Conservation (phyloP, 2,888 invertebrate genomes). For the Sinopyrophorus schimmeli region DNA sequence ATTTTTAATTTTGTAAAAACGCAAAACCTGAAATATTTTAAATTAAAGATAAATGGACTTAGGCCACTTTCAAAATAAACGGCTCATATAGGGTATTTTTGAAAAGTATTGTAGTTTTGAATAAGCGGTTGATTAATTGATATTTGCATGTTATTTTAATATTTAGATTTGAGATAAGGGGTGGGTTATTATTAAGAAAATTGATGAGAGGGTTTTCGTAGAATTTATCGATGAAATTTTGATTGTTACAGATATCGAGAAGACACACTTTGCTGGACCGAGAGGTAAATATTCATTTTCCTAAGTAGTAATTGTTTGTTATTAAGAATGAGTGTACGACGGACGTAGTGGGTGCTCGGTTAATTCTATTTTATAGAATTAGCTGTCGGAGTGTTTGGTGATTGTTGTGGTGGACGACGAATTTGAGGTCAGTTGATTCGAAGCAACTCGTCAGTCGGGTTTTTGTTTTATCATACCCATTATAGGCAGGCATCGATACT, state of each 20-base stretch:
- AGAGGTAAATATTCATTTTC: conserved; percentile 66
- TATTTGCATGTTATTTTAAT: too few relatives aligned
- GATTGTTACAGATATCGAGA: conserved; percentile 79
- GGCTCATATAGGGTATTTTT: too few relatives aligned
- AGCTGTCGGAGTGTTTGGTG: conserved; percentile 12
- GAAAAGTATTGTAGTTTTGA: too few relatives aligned
- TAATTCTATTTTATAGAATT: conserved; percentile 27
- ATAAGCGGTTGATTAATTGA: too few relatives aligned
- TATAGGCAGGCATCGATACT: conserved; percentile 53
- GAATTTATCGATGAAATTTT: conserved; percentile 33
- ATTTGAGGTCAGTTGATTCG: conserved; percentile 48
- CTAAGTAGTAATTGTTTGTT: conserved; percentile 20
- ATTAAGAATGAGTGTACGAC: conserved; percentile 29
- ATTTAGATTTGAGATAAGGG: too few relatives aligned
- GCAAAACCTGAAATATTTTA: too few relatives aligned
- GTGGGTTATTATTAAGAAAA: too few relatives aligned
- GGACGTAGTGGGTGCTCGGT: conserved; percentile 29
- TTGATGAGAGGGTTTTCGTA: too few relatives aligned
- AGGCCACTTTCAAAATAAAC: too few relatives aligned
- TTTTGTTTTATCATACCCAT: conserved; percentile 55
- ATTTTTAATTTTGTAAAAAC: too few relatives aligned
- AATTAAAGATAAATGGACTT: too few relatives aligned
- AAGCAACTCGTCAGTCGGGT: conserved; percentile 51
- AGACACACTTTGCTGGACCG: conserved; percentile 86
- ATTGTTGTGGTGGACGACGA: conserved; percentile 33